A percentile compares a stretch with the other conserved stretches of the same genome.
These are phyloP conservation scores for Habroteleia sp. DNA, from an alignment of 2,888 invertebrate species.

Conservation along the genomic window DNA sequence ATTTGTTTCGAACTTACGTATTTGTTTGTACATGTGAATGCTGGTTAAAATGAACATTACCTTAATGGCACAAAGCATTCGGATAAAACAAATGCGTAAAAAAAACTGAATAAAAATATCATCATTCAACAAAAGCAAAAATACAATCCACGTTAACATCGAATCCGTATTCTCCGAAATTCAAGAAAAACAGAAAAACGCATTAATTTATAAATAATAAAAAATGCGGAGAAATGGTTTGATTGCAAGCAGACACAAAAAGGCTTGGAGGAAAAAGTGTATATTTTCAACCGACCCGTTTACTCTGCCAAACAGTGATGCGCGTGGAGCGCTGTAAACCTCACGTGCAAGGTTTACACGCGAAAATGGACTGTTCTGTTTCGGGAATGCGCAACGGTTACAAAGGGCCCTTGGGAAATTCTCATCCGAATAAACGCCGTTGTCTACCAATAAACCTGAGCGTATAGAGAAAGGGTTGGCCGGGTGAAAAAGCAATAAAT, in stretches of 20 bases:
- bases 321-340: constrained; percentile 24
- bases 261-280: constrained; percentile 6
- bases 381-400: constrained; percentile 58
- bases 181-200: constrained; percentile 34
- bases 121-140: constrained; percentile 8
- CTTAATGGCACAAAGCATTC: constrained; percentile 38
- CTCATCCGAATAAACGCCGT: constrained; percentile 63
- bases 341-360: constrained; percentile 61
- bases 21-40: constrained; percentile 2
- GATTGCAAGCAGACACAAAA: constrained; percentile 10
- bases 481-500: constrained; percentile 72
- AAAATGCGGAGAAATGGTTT: constrained; percentile 20
- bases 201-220: constrained; percentile 48
- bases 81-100: constrained; percentile 3
- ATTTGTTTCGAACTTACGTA: constrained; percentile 18
- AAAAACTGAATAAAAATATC: constrained; percentile 34
- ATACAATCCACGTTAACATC: neutral
- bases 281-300: constrained; percentile 30
- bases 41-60: neutral
- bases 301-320: constrained; percentile 34
- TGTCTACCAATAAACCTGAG: constrained; percentile 62
- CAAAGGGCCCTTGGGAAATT: constrained; percentile 66
- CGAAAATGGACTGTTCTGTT: constrained; percentile 61
- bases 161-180: neutral
- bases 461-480: constrained; percentile 56